A percentile compares a stretch with the other conserved stretches of the same genome.
These are phyloP conservation scores for Oxystoma pomonae DNA, from an alignment of 2,888 invertebrate genomes.

Conservation along the genomic window DNA sequence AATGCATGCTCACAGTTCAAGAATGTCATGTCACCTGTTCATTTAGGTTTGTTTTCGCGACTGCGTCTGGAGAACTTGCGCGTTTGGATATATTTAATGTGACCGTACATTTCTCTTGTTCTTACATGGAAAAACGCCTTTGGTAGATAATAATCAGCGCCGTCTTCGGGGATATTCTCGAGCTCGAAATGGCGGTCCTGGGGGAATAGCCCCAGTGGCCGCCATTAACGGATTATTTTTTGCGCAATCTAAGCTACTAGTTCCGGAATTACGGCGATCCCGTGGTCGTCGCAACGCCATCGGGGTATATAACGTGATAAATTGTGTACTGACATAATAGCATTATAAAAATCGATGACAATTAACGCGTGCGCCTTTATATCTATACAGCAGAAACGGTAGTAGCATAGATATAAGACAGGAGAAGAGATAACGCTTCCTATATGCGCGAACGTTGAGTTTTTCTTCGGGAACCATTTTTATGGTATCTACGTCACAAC, in stretches of 20 bases:
- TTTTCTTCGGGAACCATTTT: no score
- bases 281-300: conserved; percentile 19
- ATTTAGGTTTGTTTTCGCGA: no score
- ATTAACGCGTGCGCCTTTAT: conserved; percentile 49
- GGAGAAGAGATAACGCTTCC: no score
- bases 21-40: no score
- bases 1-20: no score
- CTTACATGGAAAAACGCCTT: background rate
- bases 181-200: background rate
- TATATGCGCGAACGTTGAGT: no score
- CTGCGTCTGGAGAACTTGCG: no score
- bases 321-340: conserved; percentile 48
- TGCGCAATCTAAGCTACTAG: background rate
- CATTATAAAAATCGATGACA: conserved; percentile 51
- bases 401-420: no score
- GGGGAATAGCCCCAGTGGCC: background rate
- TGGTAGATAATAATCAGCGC: background rate
- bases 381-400: no score
- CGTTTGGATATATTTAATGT: no score
- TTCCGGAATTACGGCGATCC: conserved; percentile 9
- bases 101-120: no score
- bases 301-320: conserved; percentile 44
- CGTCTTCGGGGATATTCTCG: background rate
- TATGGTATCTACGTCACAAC: no score
- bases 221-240: background rate